Conservation (phyloP, 2,888 invertebrate genomes). For the Julus scanicus region DNA sequence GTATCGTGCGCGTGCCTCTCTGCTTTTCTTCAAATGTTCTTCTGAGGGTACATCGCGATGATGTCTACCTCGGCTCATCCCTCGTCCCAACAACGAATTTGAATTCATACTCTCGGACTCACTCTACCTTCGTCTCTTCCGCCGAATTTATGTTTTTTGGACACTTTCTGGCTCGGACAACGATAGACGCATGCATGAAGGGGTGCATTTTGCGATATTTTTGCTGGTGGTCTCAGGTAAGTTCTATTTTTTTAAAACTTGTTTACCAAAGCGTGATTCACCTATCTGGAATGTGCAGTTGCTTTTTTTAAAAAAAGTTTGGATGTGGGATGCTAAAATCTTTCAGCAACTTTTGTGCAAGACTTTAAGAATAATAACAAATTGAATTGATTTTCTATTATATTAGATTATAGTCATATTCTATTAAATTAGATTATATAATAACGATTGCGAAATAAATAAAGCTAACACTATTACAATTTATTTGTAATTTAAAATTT, state of each 20-base stretch:
- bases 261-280: neutral
- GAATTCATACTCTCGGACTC: neutral
- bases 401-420: too few species aligned
- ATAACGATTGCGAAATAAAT: too few species aligned
- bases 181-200: conserved; percentile 55
- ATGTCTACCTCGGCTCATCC: neutral
- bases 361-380: too few species aligned
- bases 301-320: too few species aligned
- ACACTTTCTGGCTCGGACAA: conserved; percentile 50
- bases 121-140: neutral
- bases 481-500: too few species aligned
- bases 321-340: too few species aligned
- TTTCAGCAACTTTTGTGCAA: too few species aligned
- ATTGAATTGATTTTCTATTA: too few species aligned
- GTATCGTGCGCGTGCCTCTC: neutral
- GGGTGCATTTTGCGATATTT: conserved; percentile 49
- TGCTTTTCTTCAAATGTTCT: neutral
- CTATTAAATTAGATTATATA: too few species aligned
- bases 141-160: neutral
- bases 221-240: conserved; percentile 53
- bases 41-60: neutral
- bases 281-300: too few species aligned
- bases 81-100: neutral
- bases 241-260: neutral
- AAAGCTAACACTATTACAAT: too few species aligned